phyloP scores from a whole-genome alignment of 1,140 invertebrate species.

The Bombus difficillimus region DNA sequence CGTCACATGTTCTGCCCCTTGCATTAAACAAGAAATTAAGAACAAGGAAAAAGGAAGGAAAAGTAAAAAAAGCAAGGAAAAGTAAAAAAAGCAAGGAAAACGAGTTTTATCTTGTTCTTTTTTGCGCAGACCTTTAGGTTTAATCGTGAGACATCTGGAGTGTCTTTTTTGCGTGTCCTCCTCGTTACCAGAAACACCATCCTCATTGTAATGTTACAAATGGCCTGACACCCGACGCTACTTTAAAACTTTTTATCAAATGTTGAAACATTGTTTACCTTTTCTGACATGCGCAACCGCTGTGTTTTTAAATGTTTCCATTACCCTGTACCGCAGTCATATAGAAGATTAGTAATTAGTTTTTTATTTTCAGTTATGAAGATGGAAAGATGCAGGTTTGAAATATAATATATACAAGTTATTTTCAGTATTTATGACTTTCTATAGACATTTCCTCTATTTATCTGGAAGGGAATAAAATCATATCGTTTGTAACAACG shows the following conservation, averaged over 20 bases:
- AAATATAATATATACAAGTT: not conserved
- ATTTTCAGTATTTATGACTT: no score
- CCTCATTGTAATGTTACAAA: constrained; percentile 72
- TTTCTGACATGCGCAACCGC: constrained; percentile 13
- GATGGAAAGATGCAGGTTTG: not conserved
- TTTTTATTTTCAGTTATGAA: not conserved
- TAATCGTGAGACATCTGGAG: constrained; percentile 71
- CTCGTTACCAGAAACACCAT: constrained; percentile 46
- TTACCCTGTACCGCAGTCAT: not conserved
- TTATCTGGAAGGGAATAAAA: not conserved
- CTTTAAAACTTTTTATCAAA: constrained; percentile 67
- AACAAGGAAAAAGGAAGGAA: not conserved
- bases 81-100: not conserved
- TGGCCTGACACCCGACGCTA: constrained; percentile 61
- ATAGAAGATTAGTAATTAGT: not conserved
- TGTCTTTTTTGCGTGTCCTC: constrained; percentile 55
- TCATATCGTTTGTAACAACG: no score
- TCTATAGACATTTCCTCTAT: not conserved
- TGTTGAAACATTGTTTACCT: constrained; percentile 56
- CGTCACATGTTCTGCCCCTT: no score
- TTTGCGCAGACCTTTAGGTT: constrained; percentile 67
- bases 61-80: not conserved
- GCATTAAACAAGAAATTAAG: not conserved
- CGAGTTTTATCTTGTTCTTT: constrained; percentile 35
- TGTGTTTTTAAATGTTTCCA: not conserved